phyloP scores from a whole-genome alignment of 2,888 invertebrate species.

The Melinaea menophilus region DNA sequence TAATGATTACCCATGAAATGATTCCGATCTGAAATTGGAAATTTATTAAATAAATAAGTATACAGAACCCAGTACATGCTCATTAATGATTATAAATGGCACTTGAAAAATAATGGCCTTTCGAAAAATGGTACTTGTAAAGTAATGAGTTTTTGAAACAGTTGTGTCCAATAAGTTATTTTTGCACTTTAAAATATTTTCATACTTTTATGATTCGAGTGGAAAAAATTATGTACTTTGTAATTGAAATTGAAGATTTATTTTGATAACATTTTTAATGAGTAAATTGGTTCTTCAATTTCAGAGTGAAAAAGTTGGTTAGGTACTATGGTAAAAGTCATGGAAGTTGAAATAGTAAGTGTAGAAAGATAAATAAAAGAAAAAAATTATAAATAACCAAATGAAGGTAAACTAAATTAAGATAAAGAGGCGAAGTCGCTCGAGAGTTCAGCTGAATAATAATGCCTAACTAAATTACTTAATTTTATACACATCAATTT shows the following conservation, averaged over 20 bases:
- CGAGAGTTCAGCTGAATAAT: constrained; percentile 20
- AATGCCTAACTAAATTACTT: constrained; percentile 12
- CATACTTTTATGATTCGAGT: too few species aligned
- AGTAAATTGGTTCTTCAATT: constrained; percentile 38
- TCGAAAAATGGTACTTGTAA: background rate
- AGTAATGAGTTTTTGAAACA: constrained; percentile 21
- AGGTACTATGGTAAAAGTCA: constrained; percentile 40
- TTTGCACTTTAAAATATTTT: constrained; percentile 20
- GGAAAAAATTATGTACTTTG: too few species aligned
- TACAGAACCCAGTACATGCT: constrained; percentile 47
- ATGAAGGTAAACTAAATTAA: constrained; percentile 29
- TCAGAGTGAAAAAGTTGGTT: constrained; percentile 36
- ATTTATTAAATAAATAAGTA: constrained; percentile 62
- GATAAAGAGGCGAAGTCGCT: constrained; percentile 32
- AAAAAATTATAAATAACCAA: constrained; percentile 30
- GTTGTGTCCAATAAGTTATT: constrained; percentile 28
- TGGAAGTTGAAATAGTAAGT: constrained; percentile 48
- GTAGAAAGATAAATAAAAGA: constrained; percentile 42
- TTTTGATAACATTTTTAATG: background rate
- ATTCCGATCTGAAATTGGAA: constrained; percentile 79
- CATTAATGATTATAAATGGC: constrained; percentile 38
- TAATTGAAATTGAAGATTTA: constrained; percentile 37
- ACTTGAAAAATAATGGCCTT: constrained; percentile 13
- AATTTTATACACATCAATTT: constrained; percentile 9
- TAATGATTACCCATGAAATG: constrained; percentile 77